Evolutionary conservation across 1,140 invertebrate species (phyloP).

Genomic region (Camponotus floridanus): DNA sequence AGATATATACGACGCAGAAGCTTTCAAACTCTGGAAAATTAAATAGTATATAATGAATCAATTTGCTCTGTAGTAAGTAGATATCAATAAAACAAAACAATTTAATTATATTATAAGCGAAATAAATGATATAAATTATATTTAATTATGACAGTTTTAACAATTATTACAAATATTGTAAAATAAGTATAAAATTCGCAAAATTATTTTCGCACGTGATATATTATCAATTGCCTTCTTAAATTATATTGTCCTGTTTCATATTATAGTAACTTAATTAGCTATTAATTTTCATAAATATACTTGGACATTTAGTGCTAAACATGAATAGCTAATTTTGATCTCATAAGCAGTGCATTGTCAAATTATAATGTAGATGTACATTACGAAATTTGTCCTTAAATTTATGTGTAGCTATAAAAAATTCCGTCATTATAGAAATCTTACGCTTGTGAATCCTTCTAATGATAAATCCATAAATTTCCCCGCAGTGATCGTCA

Average conservation of each 20-base stretch:
- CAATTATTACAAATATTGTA: neutral
- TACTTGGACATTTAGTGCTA: neutral
- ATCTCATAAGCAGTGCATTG: neutral
- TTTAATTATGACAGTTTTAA: neutral
- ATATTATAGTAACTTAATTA: neutral
- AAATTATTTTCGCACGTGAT: neutral
- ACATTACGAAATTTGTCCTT: neutral
- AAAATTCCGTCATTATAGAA: neutral
- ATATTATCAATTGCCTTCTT: neutral
- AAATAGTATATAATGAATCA: slow-evolving; percentile 15
- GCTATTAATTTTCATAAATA: neutral
- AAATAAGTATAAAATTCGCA: neutral
- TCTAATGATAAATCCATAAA: slow-evolving; percentile 63
- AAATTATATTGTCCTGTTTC: neutral
- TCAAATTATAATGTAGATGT: neutral
- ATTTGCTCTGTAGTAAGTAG: neutral
- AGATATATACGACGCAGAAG: slow-evolving; percentile 63
- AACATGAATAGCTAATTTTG: neutral
- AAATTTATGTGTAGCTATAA: neutral
- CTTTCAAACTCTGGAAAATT: slow-evolving; percentile 66
- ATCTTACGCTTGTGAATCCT: slow-evolving; percentile 65
- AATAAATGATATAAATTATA: slow-evolving; percentile 18
- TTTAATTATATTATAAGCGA: neutral
- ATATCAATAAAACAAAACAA: neutral
- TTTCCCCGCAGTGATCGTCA: slow-evolving; percentile 67